A percentile compares a stretch with the other conserved stretches of the same genome.
These are phyloP conservation scores for Diadema setosum DNA, from an alignment of 35 echinoderm and acorn worm species.

Conservation along the genomic window DNA sequence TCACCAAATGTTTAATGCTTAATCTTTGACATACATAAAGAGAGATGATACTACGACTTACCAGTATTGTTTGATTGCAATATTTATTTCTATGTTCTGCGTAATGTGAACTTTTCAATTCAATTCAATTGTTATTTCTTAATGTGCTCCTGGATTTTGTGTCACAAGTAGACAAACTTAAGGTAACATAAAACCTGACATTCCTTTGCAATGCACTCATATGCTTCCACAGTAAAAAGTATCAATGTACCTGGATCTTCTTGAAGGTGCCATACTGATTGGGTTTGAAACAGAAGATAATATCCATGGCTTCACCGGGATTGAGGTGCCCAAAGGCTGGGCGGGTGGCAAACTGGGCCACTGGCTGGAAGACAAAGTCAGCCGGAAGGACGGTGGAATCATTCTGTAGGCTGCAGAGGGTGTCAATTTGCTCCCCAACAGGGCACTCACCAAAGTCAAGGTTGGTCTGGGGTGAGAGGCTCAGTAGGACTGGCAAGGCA, in stretches of 20 bases:
- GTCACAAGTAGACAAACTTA: no score
- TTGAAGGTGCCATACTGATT: slow-evolving; percentile 95
- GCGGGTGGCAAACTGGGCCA: slow-evolving; percentile 79
- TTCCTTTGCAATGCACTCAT: no score
- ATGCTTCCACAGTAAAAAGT: no score
- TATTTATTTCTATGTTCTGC: no score
- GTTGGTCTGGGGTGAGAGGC: slow-evolving; percentile 60
- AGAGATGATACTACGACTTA: no score
- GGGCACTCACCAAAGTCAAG: slow-evolving; percentile 91
- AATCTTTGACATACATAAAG: no score
- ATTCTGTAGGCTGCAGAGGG: slow-evolving; percentile 82
- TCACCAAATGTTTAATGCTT: no score
- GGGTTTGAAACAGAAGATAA: slow-evolving; percentile 96
- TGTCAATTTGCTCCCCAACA: slow-evolving; percentile 83
- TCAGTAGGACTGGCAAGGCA: slow-evolving; percentile 80
- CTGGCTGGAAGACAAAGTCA: slow-evolving; percentile 62
- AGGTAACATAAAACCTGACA: no score
- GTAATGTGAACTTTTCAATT: no score
- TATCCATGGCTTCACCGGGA: slow-evolving; percentile 77
- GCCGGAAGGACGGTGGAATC: slow-evolving; percentile 78
- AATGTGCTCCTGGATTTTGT: no score
- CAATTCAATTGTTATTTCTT: no score
- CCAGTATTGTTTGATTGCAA: no score
- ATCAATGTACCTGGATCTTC: slow-evolving; percentile 41
- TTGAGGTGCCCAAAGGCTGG: slow-evolving; percentile 71